Evolutionary conservation across 1,140 invertebrate species (phyloP).

Genomic region (Drosophila orena): DNA sequence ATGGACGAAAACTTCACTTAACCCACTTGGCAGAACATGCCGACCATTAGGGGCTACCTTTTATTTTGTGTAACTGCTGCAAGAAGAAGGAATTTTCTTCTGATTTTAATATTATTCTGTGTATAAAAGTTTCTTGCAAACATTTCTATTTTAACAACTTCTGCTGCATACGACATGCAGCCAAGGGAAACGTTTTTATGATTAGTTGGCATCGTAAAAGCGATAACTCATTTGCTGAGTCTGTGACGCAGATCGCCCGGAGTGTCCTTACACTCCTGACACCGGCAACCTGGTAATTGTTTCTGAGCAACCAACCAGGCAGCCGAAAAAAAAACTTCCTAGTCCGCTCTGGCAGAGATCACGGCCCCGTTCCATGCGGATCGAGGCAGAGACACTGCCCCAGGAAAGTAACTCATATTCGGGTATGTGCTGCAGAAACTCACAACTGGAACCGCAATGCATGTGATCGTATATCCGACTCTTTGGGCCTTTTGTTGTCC

Average conservation of each 20-base stretch:
- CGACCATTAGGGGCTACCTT: neutral
- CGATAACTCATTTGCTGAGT: constrained; percentile 23
- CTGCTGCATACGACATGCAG: neutral
- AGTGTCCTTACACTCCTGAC: constrained; percentile 42
- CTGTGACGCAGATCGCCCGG: constrained; percentile 6
- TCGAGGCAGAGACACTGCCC: constrained; percentile 27
- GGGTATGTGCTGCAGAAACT: constrained; percentile 16
- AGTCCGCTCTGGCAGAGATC: constrained; percentile 35
- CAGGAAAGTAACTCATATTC: constrained; percentile 52
- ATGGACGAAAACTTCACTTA: constrained; percentile 21
- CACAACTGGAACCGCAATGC: constrained; percentile 47
- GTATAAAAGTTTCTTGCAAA: neutral
- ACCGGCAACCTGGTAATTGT: constrained; percentile 28
- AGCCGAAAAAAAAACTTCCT: constrained; percentile 20
- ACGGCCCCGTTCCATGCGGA: constrained; percentile 40
- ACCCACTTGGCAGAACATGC: constrained; percentile 20
- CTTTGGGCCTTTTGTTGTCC: constrained; percentile 41
- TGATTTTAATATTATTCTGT: neutral
- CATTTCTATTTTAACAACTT: neutral
- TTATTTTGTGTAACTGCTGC: neutral
- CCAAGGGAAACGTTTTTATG: constrained; percentile 12
- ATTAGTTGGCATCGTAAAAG: constrained; percentile 23
- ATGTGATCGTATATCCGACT: constrained; percentile 54
- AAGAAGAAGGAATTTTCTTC: neutral
- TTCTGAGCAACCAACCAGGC: constrained; percentile 4